Evolutionary conservation across 2,888 invertebrate genomes (phyloP).

Genomic region (Cephus nigrinus): DNA sequence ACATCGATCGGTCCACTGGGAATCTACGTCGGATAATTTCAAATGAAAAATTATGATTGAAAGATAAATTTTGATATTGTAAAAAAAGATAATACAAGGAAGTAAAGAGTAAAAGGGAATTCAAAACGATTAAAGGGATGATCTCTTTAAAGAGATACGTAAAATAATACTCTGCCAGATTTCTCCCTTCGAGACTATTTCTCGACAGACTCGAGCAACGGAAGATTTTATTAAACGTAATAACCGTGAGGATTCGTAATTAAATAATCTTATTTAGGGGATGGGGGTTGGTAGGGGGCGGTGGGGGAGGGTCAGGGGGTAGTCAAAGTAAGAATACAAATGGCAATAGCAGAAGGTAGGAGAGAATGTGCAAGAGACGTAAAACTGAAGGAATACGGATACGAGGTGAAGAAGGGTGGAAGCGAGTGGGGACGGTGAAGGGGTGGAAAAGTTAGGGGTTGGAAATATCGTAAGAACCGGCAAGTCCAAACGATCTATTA

Average conservation of each 20-base stretch:
- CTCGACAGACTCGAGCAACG: conserved; percentile 32
- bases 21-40: no score
- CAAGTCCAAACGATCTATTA: conserved; percentile 7
- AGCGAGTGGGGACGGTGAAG: neutral
- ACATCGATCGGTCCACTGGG: no score
- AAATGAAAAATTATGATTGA: no score
- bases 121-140: neutral
- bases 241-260: conserved; percentile 18
- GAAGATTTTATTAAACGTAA: conserved; percentile 36
- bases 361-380: no score
- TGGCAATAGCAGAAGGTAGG: no score
- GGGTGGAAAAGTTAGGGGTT: neutral
- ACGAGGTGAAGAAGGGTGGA: neutral
- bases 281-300: no score
- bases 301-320: no score
- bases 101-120: conserved; percentile 6
- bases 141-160: conserved; percentile 7
- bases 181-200: conserved; percentile 32
- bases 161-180: neutral
- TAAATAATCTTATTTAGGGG: conserved; percentile 17
- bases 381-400: no score
- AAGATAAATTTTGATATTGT: no score
- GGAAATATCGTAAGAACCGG: neutral
- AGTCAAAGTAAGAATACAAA: no score
- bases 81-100: neutral